phyloP scores from a whole-genome alignment of 2,888 invertebrate genomes.

The Cabera pusaria region DNA sequence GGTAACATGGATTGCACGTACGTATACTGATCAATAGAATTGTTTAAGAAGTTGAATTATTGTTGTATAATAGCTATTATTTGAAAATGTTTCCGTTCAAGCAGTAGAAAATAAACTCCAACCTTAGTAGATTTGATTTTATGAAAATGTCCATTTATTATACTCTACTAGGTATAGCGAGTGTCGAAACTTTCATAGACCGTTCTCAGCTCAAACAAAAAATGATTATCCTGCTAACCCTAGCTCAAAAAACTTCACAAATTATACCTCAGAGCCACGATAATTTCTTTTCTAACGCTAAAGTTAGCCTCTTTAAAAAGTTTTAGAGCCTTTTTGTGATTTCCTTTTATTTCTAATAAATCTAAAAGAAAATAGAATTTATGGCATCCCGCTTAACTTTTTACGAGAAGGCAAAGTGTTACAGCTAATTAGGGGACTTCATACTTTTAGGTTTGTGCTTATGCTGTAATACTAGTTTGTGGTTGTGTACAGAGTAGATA shows the following conservation, averaged over 20 bases:
- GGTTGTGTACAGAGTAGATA: no score
- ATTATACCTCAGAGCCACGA: conserved; percentile 61
- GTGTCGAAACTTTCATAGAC: no score
- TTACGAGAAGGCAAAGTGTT: conserved; percentile 26
- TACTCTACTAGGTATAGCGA: no score
- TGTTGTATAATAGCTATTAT: no score
- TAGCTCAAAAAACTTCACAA: conserved; percentile 52
- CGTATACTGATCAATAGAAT: no score
- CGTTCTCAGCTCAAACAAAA: conserved; percentile 5
- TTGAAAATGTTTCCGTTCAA: no score
- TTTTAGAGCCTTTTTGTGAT: conserved; percentile 50
- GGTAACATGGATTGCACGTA: no score
- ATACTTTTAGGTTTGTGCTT: conserved; percentile 1
- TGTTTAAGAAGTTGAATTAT: no score
- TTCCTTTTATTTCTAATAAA: conserved; percentile 59
- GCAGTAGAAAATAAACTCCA: no score
- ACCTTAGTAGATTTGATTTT: no score
- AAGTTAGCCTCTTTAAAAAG: conserved; percentile 60
- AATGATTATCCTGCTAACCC: conserved; percentile 8
- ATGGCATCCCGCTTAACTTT: conserved; percentile 46
- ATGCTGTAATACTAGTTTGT: neutral
- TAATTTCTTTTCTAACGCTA: conserved; percentile 69
- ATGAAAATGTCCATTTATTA: no score
- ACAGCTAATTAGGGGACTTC: conserved; percentile 9
- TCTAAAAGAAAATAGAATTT: conserved; percentile 59